Evolutionary conservation across 1,140 invertebrate species (phyloP), one percentile per base, ranked within the genome.

Genomic region (Drosophila bocqueti): DNA sequence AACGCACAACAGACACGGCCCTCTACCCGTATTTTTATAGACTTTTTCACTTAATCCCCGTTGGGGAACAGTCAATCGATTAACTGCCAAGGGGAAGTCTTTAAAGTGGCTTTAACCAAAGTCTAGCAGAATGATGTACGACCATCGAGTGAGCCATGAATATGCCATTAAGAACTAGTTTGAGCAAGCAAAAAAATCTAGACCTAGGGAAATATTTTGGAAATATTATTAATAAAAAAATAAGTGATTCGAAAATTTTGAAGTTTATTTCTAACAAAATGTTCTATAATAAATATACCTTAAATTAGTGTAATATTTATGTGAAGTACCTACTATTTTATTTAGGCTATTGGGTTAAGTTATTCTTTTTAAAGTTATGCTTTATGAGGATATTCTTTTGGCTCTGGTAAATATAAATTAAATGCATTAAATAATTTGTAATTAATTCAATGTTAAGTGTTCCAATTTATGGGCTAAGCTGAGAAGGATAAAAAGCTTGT

Each of bases 21-120:
- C 43, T 26, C 49, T 26, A 13, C 31, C n/a, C 46, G 46, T 64
- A 46, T 84, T 84, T 76, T 67, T 71, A 55, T 73, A 77, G 77
- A 80, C 57, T 72, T 76, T 77, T 71, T 63, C 58, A 49, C 55
- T 49, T 83, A 76, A 83, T 79, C 69, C 60, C 64, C 38, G 57
- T 58, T 21, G 59, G 58, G 52, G 21, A 46, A 49, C 24, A 38
- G 8, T 11, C 62, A 46, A 46, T 76, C 54, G 52, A 84, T 72
- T 76, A 77, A 81, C 76, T 71, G 75, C 76, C 76, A 72, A 68
- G 64, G 21, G 16, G 45, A 60, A 54, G 63, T 45, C 75, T 76
- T 86, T 79, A 79, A 82, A 60, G 21, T 77, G 55, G 42, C 68
- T 38, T 54, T 54, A 67, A 50, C 43, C 10, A 40, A 46, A 42